A percentile compares a stretch with the other conserved stretches of the same genome.
phyloP scores from a whole-genome alignment of 2,888 invertebrate genomes.

The Volucella zonaria region DNA sequence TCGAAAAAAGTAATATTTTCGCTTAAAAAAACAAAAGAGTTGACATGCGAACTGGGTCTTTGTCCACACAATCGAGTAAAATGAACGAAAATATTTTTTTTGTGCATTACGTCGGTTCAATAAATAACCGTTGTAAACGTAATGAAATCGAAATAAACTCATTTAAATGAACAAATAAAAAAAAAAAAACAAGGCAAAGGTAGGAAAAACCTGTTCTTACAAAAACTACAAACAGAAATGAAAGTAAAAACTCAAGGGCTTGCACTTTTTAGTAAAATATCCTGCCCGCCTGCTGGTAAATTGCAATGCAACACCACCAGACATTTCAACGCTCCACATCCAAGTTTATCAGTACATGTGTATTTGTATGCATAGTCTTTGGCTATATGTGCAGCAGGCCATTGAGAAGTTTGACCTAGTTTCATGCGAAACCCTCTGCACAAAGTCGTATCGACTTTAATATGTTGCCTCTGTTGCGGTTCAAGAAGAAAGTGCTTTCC shows the following conservation, averaged over 20 bases:
- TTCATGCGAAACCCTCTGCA: constrained; percentile 63
- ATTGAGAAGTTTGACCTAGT: constrained; percentile 67
- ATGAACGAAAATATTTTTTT: constrained; percentile 13
- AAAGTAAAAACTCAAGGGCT: constrained; percentile 83
- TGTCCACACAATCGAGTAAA: no score
- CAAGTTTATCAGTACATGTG: constrained; percentile 73
- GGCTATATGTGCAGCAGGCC: constrained; percentile 59
- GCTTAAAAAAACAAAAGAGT: constrained; percentile 50
- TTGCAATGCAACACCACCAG: constrained; percentile 12
- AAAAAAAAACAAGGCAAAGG: constrained; percentile 58
- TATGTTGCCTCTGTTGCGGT: constrained; percentile 76
- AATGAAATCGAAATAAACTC: constrained; percentile 41
- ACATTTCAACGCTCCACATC: constrained; percentile 42
- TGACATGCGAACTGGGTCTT: constrained; percentile 41
- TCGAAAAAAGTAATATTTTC: constrained; percentile 18
- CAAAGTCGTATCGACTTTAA: constrained; percentile 73
- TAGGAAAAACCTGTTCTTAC: constrained; percentile 54
- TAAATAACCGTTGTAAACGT: background rate
- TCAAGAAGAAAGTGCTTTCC: constrained; percentile 81
- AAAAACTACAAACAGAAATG: constrained; percentile 75
- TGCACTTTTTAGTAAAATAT: constrained; percentile 80
- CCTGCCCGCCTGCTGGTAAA: constrained; percentile 58
- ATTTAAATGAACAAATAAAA: constrained; percentile 69
- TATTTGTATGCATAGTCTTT: background rate
- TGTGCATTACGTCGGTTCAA: constrained; percentile 29